Evolutionary conservation across 2,888 invertebrate genomes (phyloP).

Genomic region (Leuctra nigra): DNA sequence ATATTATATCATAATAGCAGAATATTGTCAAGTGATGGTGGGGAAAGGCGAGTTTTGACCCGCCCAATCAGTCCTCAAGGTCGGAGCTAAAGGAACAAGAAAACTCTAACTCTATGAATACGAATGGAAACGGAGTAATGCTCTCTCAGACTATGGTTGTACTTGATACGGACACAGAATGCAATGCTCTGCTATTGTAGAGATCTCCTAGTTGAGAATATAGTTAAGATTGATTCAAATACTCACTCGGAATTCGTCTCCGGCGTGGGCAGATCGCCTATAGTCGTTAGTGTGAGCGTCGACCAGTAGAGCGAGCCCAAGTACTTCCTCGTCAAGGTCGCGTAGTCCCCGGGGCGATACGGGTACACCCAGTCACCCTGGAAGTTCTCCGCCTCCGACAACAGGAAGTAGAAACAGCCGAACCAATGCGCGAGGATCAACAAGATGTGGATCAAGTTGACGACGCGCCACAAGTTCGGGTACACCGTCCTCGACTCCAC

Average conservation of each 20-base stretch:
- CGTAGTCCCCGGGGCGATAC: conserved; percentile 79
- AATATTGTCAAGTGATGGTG: too few relatives aligned
- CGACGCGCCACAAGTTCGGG: conserved; percentile 93
- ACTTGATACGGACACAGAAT: too few relatives aligned
- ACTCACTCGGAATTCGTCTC: conserved; percentile 96
- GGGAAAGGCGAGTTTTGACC: too few relatives aligned
- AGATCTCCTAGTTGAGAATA: too few relatives aligned
- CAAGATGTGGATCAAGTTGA: conserved; percentile 90
- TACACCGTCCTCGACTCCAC: conserved; percentile 93
- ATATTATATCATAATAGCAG: too few relatives aligned
- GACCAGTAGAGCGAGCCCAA: conserved; percentile 95
- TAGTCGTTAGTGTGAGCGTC: conserved; percentile 89
- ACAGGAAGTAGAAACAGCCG: conserved; percentile 92
- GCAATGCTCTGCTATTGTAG: too few relatives aligned
- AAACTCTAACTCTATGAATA: too few relatives aligned
- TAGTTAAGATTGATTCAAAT: conserved; percentile 12
- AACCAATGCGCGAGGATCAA: conserved; percentile 96
- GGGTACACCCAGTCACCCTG: conserved; percentile 89
- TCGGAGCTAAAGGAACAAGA: too few relatives aligned
- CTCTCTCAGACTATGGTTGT: too few relatives aligned
- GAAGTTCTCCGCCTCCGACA: conserved; percentile 86
- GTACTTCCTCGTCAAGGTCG: conserved; percentile 86
- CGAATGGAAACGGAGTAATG: too few relatives aligned
- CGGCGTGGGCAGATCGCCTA: conserved; percentile 92
- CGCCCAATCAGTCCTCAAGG: too few relatives aligned